These are phyloP conservation scores for Paratilapia polleni DNA, from an alignment of 2,113 vertebrate genomes.

Conservation along the genomic window DNA sequence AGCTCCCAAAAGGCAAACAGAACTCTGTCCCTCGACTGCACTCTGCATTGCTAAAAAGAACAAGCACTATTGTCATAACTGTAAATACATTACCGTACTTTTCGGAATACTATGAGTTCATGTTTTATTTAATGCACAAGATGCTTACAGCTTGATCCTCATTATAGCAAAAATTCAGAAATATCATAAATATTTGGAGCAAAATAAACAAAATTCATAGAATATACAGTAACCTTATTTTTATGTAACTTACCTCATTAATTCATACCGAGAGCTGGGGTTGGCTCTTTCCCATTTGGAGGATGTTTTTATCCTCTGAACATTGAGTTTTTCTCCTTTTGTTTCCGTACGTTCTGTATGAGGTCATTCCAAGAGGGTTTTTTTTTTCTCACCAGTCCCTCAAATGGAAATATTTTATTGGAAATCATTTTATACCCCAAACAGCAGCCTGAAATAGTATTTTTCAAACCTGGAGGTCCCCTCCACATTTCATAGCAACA, in stretches of 20 bases:
- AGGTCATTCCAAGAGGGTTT: not conserved
- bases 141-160: slow-evolving; percentile 27
- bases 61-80: slow-evolving; percentile 34
- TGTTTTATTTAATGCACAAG: slow-evolving; percentile 66
- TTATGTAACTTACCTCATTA: slow-evolving; percentile 12
- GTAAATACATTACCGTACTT: slow-evolving; percentile 63
- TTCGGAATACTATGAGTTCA: slow-evolving; percentile 49
- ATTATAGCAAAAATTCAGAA: slow-evolving; percentile 28
- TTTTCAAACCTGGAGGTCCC: not conserved
- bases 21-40: slow-evolving; percentile 35
- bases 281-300: not conserved
- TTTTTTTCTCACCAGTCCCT: not conserved
- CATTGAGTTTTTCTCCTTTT: not conserved
- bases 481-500: not conserved
- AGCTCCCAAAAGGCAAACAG: slow-evolving; percentile 40
- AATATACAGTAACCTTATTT: not conserved
- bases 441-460: not conserved
- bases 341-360: not conserved
- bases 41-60: slow-evolving; percentile 42
- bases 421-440: not conserved
- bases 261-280: not conserved
- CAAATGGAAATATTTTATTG: not conserved
- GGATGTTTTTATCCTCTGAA: not conserved
- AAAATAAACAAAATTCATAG: slow-evolving; percentile 8
- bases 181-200: slow-evolving; percentile 34